phyloP scores from a whole-genome alignment of 2,113 vertebrate genomes.

The Cathartes aura region DNA sequence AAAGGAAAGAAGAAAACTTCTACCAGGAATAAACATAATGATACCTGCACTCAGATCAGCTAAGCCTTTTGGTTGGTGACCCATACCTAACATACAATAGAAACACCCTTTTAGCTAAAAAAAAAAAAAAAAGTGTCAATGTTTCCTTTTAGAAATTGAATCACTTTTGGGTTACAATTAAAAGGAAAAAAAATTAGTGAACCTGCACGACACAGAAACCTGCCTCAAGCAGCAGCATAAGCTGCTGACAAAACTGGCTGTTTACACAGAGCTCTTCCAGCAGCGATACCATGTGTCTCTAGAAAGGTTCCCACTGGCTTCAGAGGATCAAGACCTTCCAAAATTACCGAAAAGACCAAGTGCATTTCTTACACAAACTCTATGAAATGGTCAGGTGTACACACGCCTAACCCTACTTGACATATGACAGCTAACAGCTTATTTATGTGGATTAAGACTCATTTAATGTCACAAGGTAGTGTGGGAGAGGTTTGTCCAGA shows the following conservation, averaged over 20 bases:
- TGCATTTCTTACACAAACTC: neutral
- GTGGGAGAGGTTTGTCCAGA: neutral
- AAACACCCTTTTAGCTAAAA: neutral
- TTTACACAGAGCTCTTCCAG: neutral
- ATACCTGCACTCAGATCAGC: neutral
- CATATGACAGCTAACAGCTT: neutral
- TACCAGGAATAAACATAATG: neutral
- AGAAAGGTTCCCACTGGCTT: neutral
- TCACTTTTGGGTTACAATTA: neutral
- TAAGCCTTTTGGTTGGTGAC: neutral
- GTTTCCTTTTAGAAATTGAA: neutral
- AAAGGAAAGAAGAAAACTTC: neutral
- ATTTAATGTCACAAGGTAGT: neutral
- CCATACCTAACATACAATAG: neutral
- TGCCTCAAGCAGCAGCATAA: neutral
- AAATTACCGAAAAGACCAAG: neutral
- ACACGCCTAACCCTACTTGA: neutral
- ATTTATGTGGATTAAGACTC: neutral
- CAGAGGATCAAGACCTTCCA: neutral
- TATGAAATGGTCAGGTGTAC: neutral
- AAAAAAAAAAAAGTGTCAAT: neutral
- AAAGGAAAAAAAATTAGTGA: neutral
- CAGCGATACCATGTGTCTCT: rapidly evolving
- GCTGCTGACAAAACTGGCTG: neutral
- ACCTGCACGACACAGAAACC: neutral